phyloP scores from a whole-genome alignment of 2,797 vertebrate genomes.

The Danio kyathit region DNA sequence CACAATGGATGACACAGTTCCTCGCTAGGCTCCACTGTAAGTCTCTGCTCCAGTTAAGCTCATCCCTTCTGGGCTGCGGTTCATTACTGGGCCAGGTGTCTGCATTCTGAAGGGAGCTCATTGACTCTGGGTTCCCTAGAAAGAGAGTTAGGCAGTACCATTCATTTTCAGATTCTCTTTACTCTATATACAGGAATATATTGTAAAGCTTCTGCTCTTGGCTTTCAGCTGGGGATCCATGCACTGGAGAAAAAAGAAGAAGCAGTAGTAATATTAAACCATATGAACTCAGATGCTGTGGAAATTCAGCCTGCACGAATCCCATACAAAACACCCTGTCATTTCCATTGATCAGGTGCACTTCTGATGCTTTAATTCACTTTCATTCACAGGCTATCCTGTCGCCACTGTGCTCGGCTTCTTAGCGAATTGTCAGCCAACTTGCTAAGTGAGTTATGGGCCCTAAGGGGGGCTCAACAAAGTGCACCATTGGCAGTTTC shows the following conservation, averaged over 20 bases:
- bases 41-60: conserved; percentile 49
- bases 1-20: conserved; percentile 45
- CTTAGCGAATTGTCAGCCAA: conserved; percentile 80
- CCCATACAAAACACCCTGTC: conserved; percentile 20
- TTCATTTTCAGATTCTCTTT: conserved; percentile 41
- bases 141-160: conserved; percentile 27
- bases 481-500: conserved; percentile 79
- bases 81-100: conserved; percentile 55
- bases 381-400: conserved; percentile 60
- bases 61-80: conserved; percentile 37
- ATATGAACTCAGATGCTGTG: conserved; percentile 3
- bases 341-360: conserved; percentile 35
- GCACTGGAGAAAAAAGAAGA: background rate
- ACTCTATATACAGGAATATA: conserved; percentile 1
- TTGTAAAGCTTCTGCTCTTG: conserved; percentile 9
- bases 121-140: conserved; percentile 39
- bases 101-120: conserved; percentile 45
- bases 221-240: background rate
- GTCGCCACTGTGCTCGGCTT: conserved; percentile 62
- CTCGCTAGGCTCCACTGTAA: conserved; percentile 17
- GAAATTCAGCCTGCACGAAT: conserved; percentile 26
- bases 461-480: conserved; percentile 76
- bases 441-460: conserved; percentile 81
- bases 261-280: conserved; percentile 1
- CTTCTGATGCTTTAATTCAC: conserved; percentile 57